phyloP scores from a whole-genome alignment of 2,888 invertebrate species.

The Automeris io region DNA sequence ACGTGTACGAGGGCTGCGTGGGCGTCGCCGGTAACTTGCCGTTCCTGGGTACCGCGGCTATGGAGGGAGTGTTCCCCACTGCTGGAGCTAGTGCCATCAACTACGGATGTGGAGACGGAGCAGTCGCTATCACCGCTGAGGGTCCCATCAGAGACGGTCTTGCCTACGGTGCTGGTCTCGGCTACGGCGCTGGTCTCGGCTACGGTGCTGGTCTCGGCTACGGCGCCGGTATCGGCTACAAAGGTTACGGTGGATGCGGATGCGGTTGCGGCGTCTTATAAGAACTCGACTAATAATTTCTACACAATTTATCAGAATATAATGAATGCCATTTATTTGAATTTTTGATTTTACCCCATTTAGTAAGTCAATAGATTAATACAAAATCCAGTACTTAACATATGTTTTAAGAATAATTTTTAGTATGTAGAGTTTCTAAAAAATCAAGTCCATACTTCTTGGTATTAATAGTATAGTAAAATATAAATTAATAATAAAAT shows the following conservation, averaged over 20 bases:
- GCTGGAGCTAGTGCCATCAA: constrained; percentile 24
- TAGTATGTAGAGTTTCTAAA: too few relatives aligned
- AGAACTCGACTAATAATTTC: background rate
- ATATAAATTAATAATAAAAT: too few relatives aligned
- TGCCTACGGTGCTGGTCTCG: constrained; percentile 5
- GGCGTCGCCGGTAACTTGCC: constrained; percentile 30
- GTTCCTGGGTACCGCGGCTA: constrained; percentile 27
- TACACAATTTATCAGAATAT: background rate
- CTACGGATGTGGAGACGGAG: constrained; percentile 26
- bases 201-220: constrained; percentile 8
- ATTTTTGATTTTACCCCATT: background rate
- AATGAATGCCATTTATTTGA: background rate
- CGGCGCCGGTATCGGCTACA: constrained; percentile 6
- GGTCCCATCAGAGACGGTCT: constrained; percentile 3
- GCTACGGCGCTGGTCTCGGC: constrained; percentile 11
- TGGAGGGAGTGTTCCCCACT: constrained; percentile 28
- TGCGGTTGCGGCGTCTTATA: constrained; percentile 9
- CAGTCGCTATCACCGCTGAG: constrained; percentile 15
- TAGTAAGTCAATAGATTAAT: too few relatives aligned
- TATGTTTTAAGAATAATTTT: too few relatives aligned
- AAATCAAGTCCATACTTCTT: too few relatives aligned
- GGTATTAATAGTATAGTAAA: too few relatives aligned
- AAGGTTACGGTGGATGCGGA: constrained; percentile 6
- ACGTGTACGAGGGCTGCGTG: constrained; percentile 22
- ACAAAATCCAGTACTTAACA: too few relatives aligned